Percentiles rank a stretch among this genome's conserved stretches.
Evolutionary conservation across 2,113 vertebrate genomes (phyloP).

Genomic region (Pteruthius melanotis): DNA sequence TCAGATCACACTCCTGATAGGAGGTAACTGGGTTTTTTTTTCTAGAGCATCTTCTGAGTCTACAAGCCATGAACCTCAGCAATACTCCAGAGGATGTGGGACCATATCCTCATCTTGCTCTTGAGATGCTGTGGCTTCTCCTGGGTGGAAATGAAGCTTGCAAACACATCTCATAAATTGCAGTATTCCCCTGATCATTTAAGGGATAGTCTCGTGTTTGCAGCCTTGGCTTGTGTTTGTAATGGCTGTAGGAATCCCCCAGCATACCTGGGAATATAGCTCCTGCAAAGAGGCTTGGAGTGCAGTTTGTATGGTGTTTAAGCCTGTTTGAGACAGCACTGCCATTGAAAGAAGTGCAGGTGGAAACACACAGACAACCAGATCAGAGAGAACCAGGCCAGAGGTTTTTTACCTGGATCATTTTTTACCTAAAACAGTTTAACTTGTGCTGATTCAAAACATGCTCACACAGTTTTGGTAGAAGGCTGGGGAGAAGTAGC

Average conservation of each 20-base stretch:
- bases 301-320: background rate
- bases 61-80: background rate
- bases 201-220: background rate
- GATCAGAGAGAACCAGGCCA: background rate
- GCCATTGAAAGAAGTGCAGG: background rate
- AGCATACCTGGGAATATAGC: background rate
- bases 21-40: background rate
- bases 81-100: background rate
- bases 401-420: background rate
- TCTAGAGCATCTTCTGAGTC: background rate
- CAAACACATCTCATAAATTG: background rate
- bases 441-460: background rate
- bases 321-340: background rate
- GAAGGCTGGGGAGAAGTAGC: background rate
- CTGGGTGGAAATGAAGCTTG: background rate
- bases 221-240: background rate
- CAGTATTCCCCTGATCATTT: background rate
- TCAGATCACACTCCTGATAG: background rate
- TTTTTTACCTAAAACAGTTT: background rate
- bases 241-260: background rate
- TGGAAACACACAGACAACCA: background rate
- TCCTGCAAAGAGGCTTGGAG: background rate
- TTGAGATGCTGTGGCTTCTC: background rate
- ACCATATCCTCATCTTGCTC: background rate
- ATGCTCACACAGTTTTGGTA: rapidly evolving